phyloP scores from a whole-genome alignment of 2,797 vertebrate species.

The Naso thynnoides region DNA sequence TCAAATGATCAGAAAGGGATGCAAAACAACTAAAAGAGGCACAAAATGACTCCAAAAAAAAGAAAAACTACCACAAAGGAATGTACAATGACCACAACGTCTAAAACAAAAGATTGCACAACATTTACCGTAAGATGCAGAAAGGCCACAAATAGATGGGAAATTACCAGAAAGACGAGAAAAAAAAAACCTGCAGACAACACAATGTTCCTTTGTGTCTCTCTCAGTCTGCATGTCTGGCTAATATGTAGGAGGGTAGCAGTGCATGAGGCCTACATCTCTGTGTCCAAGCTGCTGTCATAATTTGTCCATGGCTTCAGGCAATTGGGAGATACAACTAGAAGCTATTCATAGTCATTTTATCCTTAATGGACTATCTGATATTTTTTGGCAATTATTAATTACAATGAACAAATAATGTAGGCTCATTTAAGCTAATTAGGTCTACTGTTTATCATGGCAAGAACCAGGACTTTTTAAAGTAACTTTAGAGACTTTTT shows the following conservation, averaged over 20 bases:
- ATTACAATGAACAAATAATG: background rate
- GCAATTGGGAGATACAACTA: background rate
- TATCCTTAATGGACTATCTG: too few species aligned
- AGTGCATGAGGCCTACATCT: background rate
- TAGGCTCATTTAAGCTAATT: too few species aligned
- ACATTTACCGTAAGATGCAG: too few species aligned
- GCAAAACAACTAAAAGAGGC: background rate
- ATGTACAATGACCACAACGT: background rate
- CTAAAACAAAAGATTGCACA: too few species aligned
- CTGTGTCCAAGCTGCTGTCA: background rate
- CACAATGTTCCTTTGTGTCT: background rate
- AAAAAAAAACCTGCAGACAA: background rate
- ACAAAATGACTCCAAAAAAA: background rate
- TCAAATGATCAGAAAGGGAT: background rate
- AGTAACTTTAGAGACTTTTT: too few species aligned
- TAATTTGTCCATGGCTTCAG: background rate
- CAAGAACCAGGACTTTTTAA: background rate
- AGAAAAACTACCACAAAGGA: background rate
- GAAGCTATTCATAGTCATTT: background rate
- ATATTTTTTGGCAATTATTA: background rate
- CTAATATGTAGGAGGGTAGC: background rate
- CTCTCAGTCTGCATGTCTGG: background rate
- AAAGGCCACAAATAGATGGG: too few species aligned
- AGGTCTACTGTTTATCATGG: too few species aligned
- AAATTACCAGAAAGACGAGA: background rate